phyloP scores from a whole-genome alignment of 2,797 vertebrate genomes.

The Natrix natrix region DNA sequence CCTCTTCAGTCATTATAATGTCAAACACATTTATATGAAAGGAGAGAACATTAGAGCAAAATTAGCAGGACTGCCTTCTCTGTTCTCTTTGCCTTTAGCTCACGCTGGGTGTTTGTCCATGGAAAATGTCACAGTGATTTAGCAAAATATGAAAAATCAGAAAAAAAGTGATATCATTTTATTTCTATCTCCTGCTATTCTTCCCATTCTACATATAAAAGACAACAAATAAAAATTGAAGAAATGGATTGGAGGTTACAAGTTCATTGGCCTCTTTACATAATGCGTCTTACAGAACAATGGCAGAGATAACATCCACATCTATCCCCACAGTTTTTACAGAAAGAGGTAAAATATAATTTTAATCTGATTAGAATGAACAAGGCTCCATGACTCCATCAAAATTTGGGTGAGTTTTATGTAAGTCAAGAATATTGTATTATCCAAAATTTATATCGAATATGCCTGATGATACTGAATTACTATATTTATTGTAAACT shows the following conservation, averaged over 20 bases:
- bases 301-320: not conserved
- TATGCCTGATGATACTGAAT: not conserved
- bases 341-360: constrained; percentile 44
- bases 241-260: not conserved
- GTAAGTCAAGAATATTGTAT: constrained; percentile 40
- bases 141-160: not conserved
- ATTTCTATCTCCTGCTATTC: not conserved
- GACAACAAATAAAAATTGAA: not conserved
- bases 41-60: not conserved
- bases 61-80: not conserved
- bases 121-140: not conserved
- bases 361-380: constrained; percentile 39
- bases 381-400: constrained; percentile 35
- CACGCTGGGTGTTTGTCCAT: not conserved
- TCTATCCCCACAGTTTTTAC: constrained; percentile 21
- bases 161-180: not conserved
- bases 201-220: not conserved
- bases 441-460: constrained; percentile 8
- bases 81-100: not conserved
- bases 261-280: not conserved
- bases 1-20: not conserved
- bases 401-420: constrained; percentile 34
- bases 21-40: not conserved
- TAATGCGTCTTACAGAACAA: not conserved
- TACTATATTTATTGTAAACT: not conserved